Evolutionary conservation across 2,797 vertebrate species (phyloP), one percentile per base, ranked within the genome.

Genomic region (Mus spretus): DNA sequence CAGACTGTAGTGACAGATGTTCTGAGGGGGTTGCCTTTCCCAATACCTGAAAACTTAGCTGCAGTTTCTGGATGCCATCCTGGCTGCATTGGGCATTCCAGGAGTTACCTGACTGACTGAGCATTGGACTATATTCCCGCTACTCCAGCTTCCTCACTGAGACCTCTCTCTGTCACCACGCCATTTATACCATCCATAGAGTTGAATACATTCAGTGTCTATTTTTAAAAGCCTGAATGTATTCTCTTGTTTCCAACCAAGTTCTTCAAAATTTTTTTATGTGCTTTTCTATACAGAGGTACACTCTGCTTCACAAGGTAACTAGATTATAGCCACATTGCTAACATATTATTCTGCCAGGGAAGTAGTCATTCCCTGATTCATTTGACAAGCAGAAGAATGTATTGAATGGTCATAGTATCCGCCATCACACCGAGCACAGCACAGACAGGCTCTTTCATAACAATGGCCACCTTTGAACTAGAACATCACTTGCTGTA

Each of bases 271-370:
- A 50, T 6, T 57, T 8, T 8, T 8, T 31, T 37, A 19, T 75
- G 17, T 34, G 7, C 61, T 79, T 87, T 40, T 91, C 53, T 80
- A 12, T 6, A 44, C 0, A 14, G n/a, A 44, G 15, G 37, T 7
- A 9, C 5, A 67, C 55, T 74, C 13, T 24, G 19, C 14, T 31
- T 78, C 8, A n/a, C 24, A 47, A 50, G 50, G 0, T 81, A 78
- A 31, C 10, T 28, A 11, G 17, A 44, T 0, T 13, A n/a, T 1
- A 34, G 20, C 12, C 9, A 28, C 1, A 11, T 20, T 10, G 6
- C 9, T 15, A 44, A 5, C 2, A 17, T 14, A 19, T 95, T 34
- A 79, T 19, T 81, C 19, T 83, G 57, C 63, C 53, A n/a, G 26
- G 50, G 34, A 50, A 57, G 4, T 20, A 70, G n/a, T 59, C 82